Evolutionary conservation across 2,888 invertebrate genomes (phyloP).

Genomic region (Lepidonotus clava): DNA sequence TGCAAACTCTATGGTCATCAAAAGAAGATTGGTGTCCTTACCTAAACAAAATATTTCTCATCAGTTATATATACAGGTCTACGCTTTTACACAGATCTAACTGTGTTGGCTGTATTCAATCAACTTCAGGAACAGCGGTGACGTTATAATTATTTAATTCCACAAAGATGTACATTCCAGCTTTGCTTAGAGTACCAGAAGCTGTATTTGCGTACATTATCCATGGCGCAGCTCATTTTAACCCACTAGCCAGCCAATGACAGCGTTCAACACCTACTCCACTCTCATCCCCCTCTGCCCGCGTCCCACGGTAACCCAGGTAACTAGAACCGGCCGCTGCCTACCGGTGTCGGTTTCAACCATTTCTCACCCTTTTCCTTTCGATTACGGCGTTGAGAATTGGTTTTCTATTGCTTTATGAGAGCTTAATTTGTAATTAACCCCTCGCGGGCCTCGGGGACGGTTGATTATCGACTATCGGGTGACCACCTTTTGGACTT

Average conservation of each 20-base stretch:
- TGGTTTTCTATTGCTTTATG: conserved; percentile 54
- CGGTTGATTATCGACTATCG: conserved; percentile 22
- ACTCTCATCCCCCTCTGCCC: background rate
- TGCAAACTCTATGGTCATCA: too few relatives aligned
- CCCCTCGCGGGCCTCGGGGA: background rate
- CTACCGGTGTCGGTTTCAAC: conserved; percentile 12
- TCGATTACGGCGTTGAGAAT: conserved; percentile 52
- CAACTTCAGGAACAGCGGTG: background rate
- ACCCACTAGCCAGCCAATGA: too few relatives aligned
- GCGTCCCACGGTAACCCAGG: background rate
- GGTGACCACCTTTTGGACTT: background rate
- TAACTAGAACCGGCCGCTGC: background rate
- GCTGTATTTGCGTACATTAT: too few relatives aligned
- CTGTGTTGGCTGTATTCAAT: background rate
- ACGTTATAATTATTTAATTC: background rate
- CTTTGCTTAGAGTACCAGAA: too few relatives aligned
- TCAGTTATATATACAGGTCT: too few relatives aligned
- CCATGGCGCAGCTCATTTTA: too few relatives aligned
- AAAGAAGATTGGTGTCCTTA: too few relatives aligned
- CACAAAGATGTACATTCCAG: background rate
- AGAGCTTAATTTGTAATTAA: conserved; percentile 54
- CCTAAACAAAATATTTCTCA: too few relatives aligned
- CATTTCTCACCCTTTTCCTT: conserved; percentile 41
- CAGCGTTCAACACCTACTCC: too few relatives aligned
- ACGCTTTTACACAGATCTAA: background rate